Evolutionary conservation across 1,140 invertebrate genomes (phyloP).

Genomic region (Drusus annulatus): DNA sequence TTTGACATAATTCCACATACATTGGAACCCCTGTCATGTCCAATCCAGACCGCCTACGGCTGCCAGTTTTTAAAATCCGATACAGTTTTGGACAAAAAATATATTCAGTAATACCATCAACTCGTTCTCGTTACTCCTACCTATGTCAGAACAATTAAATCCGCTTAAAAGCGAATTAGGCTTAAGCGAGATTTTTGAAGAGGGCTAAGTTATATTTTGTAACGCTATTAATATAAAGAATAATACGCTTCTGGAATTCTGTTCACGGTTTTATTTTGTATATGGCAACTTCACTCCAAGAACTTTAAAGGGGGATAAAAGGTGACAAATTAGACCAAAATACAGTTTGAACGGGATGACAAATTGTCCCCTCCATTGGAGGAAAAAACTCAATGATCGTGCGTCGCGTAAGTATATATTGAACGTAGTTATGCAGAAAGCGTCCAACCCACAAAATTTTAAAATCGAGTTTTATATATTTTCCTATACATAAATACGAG

Average conservation of each 20-base stretch:
- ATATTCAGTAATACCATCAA: conserved; percentile 19
- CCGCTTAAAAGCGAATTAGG: conserved; percentile 19
- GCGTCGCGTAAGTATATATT: background rate
- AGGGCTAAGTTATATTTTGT: conserved; percentile 5
- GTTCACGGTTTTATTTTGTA: too few relatives aligned
- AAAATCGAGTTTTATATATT: too few relatives aligned
- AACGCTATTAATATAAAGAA: background rate
- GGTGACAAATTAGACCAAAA: too few relatives aligned
- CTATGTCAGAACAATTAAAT: conserved; percentile 38
- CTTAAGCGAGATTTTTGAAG: conserved; percentile 12
- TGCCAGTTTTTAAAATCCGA: conserved; percentile 34
- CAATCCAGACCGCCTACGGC: conserved; percentile 22
- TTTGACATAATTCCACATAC: conserved; percentile 40
- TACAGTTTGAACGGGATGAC: too few relatives aligned
- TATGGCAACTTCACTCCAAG: too few relatives aligned
- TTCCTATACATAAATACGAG: too few relatives aligned
- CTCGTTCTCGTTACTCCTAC: background rate
- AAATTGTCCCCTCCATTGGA: too few relatives aligned
- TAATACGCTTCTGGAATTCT: too few relatives aligned
- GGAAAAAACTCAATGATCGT: too few relatives aligned
- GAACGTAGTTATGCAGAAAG: too few relatives aligned
- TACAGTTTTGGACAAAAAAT: conserved; percentile 22
- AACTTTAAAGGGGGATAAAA: too few relatives aligned
- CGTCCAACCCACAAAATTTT: too few relatives aligned
- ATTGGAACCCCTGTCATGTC: conserved; percentile 36